Percentiles rank a stretch among this genome's conserved stretches.
These are phyloP conservation scores for Nebria salina DNA, from an alignment of 2,888 invertebrate species.

Conservation along the genomic window DNA sequence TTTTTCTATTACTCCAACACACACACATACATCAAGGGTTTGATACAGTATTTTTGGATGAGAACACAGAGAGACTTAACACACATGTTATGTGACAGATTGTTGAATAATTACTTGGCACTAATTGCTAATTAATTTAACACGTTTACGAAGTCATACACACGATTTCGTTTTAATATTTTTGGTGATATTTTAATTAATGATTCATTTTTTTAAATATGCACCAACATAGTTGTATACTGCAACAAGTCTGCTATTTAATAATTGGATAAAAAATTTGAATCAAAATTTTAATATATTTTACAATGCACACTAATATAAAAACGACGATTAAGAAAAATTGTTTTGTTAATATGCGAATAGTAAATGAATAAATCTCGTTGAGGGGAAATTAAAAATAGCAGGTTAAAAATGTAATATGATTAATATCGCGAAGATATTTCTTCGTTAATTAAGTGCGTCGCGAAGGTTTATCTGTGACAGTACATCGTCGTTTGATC, in stretches of 20 bases:
- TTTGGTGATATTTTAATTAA: background rate
- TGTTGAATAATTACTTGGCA: constrained; percentile 22
- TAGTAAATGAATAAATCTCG: background rate
- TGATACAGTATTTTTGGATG: constrained; percentile 10
- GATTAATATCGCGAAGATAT: background rate
- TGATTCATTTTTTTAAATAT: background rate
- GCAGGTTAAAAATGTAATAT: background rate
- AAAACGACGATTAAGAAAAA: too few species aligned
- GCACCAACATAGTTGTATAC: too few species aligned
- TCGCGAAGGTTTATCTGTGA: background rate
- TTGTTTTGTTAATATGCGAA: too few species aligned
- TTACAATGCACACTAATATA: too few species aligned
- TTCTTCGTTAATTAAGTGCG: constrained; percentile 9
- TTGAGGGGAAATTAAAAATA: background rate
- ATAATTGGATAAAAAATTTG: too few species aligned
- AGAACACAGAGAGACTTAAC: background rate
- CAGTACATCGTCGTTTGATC: background rate
- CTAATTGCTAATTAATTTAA: background rate
- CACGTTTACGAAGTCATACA: background rate
- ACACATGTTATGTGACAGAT: background rate
- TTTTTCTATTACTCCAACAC: constrained; percentile 4
- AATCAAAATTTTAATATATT: too few species aligned
- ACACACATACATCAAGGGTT: constrained; percentile 20
- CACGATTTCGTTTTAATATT: background rate
- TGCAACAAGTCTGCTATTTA: too few species aligned